Conservation (phyloP, 2,888 invertebrate genomes). For the Argyresthia goedartella region DNA sequence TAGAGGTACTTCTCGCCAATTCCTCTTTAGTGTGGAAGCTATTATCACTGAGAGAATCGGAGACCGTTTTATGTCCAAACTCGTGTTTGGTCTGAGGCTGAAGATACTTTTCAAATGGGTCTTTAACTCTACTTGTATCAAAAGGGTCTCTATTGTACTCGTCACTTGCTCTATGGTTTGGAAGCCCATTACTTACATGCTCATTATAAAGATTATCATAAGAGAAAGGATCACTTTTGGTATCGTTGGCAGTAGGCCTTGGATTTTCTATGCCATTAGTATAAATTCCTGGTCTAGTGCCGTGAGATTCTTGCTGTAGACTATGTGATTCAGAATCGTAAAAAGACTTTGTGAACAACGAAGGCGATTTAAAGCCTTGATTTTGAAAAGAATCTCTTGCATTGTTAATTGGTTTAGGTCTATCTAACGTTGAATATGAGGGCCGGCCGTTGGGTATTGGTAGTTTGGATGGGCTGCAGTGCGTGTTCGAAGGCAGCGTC, state of each 20-base stretch:
- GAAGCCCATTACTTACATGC: constrained; percentile 27
- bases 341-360: neutral
- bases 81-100: constrained; percentile 28
- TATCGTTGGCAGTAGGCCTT: constrained; percentile 19
- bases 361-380: constrained; percentile 1
- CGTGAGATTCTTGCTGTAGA: neutral
- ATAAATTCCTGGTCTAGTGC: neutral
- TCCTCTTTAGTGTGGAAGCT: constrained; percentile 47
- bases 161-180: constrained; percentile 25
- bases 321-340: neutral
- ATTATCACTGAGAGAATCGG: constrained; percentile 46
- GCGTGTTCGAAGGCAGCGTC: constrained; percentile 46
- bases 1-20: constrained; percentile 42
- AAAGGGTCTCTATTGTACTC: constrained; percentile 41
- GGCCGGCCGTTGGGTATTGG: constrained; percentile 52
- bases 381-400: neutral
- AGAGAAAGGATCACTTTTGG: constrained; percentile 24
- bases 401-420: constrained; percentile 20
- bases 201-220: constrained; percentile 26
- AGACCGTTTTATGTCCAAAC: constrained; percentile 29
- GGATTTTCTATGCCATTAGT: constrained; percentile 22
- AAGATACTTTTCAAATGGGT: constrained; percentile 50
- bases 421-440: constrained; percentile 45
- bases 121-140: constrained; percentile 35
- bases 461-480: constrained; percentile 54